Evolutionary conservation across 2,113 vertebrate species (phyloP).

Genomic region (Pandion haliaetus): DNA sequence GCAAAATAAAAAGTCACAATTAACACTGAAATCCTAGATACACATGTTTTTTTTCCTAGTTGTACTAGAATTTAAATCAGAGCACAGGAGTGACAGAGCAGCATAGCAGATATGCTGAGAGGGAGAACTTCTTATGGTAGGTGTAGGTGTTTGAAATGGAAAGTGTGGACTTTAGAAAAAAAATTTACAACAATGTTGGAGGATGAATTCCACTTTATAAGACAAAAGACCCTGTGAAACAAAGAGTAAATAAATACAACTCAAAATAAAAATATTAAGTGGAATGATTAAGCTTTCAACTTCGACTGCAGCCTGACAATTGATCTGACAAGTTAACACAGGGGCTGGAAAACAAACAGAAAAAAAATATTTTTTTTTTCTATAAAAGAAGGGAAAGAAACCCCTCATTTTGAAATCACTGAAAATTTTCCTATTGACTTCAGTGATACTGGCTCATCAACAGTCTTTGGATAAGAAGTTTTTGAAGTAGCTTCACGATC

Average conservation of each 20-base stretch:
- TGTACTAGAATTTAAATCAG: neutral
- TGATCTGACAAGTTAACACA: neutral
- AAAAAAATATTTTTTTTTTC: too few relatives aligned
- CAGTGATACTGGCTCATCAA: neutral
- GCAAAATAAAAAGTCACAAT: neutral
- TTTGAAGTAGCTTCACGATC: neutral
- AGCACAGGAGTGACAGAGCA: neutral
- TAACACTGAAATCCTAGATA: neutral
- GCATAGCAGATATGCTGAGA: neutral
- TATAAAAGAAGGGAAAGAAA: neutral
- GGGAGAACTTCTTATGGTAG: neutral
- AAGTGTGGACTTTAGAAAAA: conserved; percentile 28
- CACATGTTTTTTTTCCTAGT: neutral
- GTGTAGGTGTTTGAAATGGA: conserved; percentile 25
- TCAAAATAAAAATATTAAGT: conserved; percentile 1
- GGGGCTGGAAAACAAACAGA: neutral
- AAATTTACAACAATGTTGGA: neutral
- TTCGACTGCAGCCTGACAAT: neutral
- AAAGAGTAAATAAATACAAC: neutral
- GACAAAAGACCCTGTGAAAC: neutral
- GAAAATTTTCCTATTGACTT: neutral
- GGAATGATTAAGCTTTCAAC: neutral
- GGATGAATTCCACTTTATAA: neutral
- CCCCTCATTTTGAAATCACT: neutral
- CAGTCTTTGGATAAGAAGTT: neutral